Percentiles rank a stretch among this genome's conserved stretches.
Conservation (phyloP, 2,797 vertebrate species). For the Scyliorhinus canicula region DNA sequence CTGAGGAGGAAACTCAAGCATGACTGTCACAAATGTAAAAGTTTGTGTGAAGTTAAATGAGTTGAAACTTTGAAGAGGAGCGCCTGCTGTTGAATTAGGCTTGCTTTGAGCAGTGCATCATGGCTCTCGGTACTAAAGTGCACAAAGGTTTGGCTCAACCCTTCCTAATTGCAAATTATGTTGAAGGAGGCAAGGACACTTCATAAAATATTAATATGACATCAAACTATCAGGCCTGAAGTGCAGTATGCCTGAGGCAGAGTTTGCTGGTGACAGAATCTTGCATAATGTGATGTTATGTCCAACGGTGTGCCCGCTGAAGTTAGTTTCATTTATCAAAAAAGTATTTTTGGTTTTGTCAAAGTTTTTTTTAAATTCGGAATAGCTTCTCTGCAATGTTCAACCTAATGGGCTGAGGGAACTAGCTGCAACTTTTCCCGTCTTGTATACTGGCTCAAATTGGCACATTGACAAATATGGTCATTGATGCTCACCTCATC, state of each 20-base stretch:
- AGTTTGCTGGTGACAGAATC: background rate
- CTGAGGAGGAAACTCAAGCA: background rate
- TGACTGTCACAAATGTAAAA: background rate
- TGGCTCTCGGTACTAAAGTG: background rate
- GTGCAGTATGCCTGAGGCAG: background rate
- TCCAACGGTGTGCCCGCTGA: background rate
- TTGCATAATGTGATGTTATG: background rate
- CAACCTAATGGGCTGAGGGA: background rate
- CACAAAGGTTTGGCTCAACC: background rate
- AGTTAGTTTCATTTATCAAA: background rate
- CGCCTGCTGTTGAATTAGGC: background rate
- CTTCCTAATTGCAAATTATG: conserved; percentile 16
- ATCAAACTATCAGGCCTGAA: background rate
- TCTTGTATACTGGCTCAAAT: background rate
- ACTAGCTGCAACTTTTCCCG: background rate
- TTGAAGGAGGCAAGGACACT: no score
- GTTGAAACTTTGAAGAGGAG: background rate
- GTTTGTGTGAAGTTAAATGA: background rate
- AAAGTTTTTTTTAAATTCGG: background rate
- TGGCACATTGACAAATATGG: background rate
- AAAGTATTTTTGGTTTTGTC: background rate
- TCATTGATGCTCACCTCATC: background rate
- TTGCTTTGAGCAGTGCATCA: background rate
- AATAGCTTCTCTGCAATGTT: background rate
- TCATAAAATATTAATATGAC: background rate